phyloP scores from a whole-genome alignment of 1,140 invertebrate species.

The Macrobrachium nipponense region DNA sequence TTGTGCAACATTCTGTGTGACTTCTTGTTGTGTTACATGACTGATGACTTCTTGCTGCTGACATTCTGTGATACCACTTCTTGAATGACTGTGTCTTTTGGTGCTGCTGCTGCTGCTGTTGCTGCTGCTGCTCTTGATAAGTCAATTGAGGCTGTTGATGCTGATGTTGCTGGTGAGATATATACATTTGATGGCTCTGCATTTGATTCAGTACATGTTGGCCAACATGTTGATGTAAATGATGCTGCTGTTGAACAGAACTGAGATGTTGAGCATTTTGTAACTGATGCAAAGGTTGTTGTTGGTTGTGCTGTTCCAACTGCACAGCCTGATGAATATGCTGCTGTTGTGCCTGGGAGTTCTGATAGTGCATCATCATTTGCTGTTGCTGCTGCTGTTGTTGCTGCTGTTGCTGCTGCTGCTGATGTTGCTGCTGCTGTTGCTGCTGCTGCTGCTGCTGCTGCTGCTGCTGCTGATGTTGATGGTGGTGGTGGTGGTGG shows the following conservation, averaged over 20 bases:
- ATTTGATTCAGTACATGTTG: too few relatives aligned
- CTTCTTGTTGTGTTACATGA: too few relatives aligned
- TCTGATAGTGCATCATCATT: background rate
- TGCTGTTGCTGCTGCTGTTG: conserved; percentile 11
- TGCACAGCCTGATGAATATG: conserved; percentile 6
- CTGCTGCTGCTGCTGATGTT: conserved; percentile 8
- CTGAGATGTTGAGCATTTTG: background rate
- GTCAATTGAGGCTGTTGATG: too few relatives aligned
- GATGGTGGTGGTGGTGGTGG: background rate
- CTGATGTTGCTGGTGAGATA: too few relatives aligned
- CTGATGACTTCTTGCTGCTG: too few relatives aligned
- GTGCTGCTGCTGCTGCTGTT: background rate
- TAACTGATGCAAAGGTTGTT: conserved; percentile 1
- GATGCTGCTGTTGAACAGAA: conserved; percentile 24
- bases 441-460: conserved; percentile 34
- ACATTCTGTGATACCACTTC: background rate
- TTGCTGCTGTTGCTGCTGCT: conserved; percentile 22
- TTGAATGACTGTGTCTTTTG: conserved; percentile 12
- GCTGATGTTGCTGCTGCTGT: conserved; percentile 26
- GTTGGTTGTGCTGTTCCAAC: conserved; percentile 6
- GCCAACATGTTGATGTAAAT: too few relatives aligned
- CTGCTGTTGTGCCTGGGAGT: conserved; percentile 17
- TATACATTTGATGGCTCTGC: too few relatives aligned
- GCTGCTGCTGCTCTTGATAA: too few relatives aligned
- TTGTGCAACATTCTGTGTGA: too few relatives aligned